phyloP scores from a whole-genome alignment of 1,140 invertebrate species.

The Tetragonula clypearis region DNA sequence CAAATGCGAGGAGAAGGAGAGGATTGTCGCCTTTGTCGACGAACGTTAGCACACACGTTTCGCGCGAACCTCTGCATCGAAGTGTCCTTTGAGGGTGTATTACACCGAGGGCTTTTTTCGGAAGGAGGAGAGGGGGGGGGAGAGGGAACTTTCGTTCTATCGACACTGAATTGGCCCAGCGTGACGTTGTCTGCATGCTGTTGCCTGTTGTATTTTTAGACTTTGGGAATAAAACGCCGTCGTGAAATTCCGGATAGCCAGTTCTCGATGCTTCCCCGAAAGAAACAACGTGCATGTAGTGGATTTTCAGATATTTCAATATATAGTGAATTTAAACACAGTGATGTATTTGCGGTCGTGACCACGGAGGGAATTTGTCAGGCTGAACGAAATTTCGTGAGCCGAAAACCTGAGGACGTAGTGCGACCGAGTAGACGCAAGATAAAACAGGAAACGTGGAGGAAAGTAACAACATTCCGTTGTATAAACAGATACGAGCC shows the following conservation, averaged over 20 bases:
- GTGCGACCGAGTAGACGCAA: background rate
- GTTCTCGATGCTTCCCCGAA: background rate
- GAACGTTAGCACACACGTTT: background rate
- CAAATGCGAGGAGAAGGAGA: background rate
- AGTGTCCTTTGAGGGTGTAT: background rate
- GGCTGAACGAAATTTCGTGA: background rate
- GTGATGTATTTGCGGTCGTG: too few species aligned
- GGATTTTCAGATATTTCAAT: background rate
- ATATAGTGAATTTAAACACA: background rate
- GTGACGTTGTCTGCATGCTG: background rate
- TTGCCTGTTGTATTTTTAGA: background rate
- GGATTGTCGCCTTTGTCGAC: slow-evolving; percentile 5
- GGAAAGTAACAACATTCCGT: background rate
- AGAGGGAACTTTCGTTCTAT: background rate
- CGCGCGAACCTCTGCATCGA: background rate
- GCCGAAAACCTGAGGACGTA: background rate
- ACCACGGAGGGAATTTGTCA: too few species aligned
- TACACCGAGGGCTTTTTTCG: background rate
- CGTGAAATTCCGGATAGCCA: background rate
- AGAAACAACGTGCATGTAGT: background rate
- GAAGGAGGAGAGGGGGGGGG: too few species aligned
- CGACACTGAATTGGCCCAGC: background rate
- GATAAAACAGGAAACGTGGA: background rate
- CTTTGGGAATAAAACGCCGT: background rate
- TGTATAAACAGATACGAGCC: background rate